Percentiles rank a stretch among this genome's conserved stretches.
These are phyloP conservation scores for Bombycilla garrulus DNA, from an alignment of 2,113 vertebrate genomes.

Conservation along the genomic window DNA sequence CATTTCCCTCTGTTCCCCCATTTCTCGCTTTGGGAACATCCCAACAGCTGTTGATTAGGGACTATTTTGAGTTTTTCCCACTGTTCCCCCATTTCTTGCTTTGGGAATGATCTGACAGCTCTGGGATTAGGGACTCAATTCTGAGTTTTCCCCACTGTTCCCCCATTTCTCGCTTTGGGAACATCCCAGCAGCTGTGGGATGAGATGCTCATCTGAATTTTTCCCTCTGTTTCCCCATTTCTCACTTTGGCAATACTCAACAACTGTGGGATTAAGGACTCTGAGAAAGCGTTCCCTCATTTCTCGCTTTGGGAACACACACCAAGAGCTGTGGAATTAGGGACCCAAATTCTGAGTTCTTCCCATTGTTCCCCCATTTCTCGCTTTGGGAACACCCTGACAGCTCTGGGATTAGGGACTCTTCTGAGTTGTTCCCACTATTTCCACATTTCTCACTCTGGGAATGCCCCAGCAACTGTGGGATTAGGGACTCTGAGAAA, in stretches of 20 bases:
- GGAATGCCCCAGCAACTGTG: accelerated
- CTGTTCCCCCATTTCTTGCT: neutral
- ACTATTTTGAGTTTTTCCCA: neutral
- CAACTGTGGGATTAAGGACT: neutral
- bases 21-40: neutral
- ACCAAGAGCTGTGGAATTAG: neutral
- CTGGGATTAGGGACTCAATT: neutral
- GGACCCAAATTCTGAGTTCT: too few species aligned
- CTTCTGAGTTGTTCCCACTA: neutral
- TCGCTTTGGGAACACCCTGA: neutral
- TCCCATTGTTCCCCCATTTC: neutral
- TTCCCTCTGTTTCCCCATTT: neutral
- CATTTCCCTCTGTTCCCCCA: neutral
- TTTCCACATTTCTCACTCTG: neutral
- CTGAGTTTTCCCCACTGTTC: neutral
- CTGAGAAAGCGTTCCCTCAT: too few species aligned
- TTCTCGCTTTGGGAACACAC: neutral
- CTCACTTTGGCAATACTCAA: neutral
- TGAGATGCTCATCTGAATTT: too few species aligned
- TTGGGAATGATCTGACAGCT: neutral
- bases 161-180: neutral
- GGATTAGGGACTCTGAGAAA: neutral
- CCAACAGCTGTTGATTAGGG: neutral
- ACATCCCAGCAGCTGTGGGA: neutral
- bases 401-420: neutral